These are phyloP conservation scores for Chelonia mydas DNA, from an alignment of 2,797 vertebrate genomes.

Conservation along the genomic window DNA sequence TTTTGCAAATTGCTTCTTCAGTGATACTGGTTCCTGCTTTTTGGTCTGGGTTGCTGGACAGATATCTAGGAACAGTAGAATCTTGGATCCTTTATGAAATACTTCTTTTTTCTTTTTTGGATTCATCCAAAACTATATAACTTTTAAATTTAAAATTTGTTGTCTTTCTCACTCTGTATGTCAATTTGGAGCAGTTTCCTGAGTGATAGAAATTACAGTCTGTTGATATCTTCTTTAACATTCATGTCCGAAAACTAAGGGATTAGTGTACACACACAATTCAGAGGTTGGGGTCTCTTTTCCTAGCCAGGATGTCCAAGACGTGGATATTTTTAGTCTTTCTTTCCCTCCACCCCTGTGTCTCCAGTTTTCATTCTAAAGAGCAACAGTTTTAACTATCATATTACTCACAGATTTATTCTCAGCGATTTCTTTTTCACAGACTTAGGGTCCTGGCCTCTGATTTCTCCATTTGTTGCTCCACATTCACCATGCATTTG, in stretches of 20 bases:
- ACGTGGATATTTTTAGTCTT: slow-evolving; percentile 73
- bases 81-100: slow-evolving; percentile 70
- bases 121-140: slow-evolving; percentile 56
- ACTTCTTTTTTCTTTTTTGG: slow-evolving; percentile 70
- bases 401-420: slow-evolving; percentile 84
- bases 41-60: slow-evolving; percentile 54
- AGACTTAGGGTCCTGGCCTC: slow-evolving; percentile 85
- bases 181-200: slow-evolving; percentile 62
- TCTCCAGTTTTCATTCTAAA: slow-evolving; percentile 81
- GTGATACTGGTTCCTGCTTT: slow-evolving; percentile 43
- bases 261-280: slow-evolving; percentile 61
- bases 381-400: slow-evolving; percentile 79
- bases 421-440: slow-evolving; percentile 87
- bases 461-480: slow-evolving; percentile 85
- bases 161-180: slow-evolving; percentile 50
- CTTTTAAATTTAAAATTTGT: slow-evolving; percentile 36
- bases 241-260: slow-evolving; percentile 44
- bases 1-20: slow-evolving; percentile 51
- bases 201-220: slow-evolving; percentile 37
- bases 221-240: slow-evolving; percentile 62
- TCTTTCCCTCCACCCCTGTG: slow-evolving; percentile 73
- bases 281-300: slow-evolving; percentile 72
- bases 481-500: slow-evolving; percentile 85
- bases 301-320: slow-evolving; percentile 75
- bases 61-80: slow-evolving; percentile 47